Conservation (phyloP, 2,797 vertebrate species). For the Phrynocephalus vlangalii region DNA sequence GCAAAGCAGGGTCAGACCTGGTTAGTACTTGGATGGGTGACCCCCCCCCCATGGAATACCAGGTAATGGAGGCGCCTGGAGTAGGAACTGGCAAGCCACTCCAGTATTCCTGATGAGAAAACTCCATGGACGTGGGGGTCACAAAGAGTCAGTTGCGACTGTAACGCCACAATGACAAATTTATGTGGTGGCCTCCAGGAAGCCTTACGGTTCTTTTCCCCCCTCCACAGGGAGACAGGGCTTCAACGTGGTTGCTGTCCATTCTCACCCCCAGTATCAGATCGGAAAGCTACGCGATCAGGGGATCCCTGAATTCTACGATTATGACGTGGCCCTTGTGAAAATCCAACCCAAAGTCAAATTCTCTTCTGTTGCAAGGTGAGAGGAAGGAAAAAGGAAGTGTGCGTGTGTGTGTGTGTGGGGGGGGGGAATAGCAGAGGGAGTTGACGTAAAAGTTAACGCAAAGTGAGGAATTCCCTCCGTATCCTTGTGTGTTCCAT, state of each 20-base stretch:
- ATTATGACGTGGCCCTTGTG: conserved; percentile 87
- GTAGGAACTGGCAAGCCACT: too few relatives aligned
- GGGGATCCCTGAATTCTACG: conserved; percentile 85
- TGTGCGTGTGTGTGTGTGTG: background rate
- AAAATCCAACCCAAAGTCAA: conserved; percentile 67
- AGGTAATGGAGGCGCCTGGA: too few relatives aligned
- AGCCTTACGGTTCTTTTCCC: background rate
- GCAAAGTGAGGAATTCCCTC: background rate
- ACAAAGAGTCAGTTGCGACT: too few relatives aligned
- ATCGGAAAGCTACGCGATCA: conserved; percentile 61
- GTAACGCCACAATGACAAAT: background rate
- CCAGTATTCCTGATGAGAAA: too few relatives aligned
- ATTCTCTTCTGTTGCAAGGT: conserved; percentile 76
- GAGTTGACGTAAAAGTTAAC: background rate
- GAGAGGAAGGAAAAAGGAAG: conserved; percentile 16
- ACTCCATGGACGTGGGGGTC: too few relatives aligned
- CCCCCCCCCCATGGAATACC: too few relatives aligned
- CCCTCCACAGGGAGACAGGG: conserved; percentile 15
- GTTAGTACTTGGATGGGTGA: too few relatives aligned
- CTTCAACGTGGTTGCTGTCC: conserved; percentile 48
- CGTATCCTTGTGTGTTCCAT: background rate
- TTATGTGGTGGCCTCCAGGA: background rate
- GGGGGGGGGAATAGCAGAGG: background rate
- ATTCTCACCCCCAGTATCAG: conserved; percentile 78
- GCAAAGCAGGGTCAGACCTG: too few relatives aligned